A percentile compares a stretch with the other conserved stretches of the same genome.
Conservation (phyloP, 2,888 invertebrate genomes). For the Melolontha melolontha region DNA sequence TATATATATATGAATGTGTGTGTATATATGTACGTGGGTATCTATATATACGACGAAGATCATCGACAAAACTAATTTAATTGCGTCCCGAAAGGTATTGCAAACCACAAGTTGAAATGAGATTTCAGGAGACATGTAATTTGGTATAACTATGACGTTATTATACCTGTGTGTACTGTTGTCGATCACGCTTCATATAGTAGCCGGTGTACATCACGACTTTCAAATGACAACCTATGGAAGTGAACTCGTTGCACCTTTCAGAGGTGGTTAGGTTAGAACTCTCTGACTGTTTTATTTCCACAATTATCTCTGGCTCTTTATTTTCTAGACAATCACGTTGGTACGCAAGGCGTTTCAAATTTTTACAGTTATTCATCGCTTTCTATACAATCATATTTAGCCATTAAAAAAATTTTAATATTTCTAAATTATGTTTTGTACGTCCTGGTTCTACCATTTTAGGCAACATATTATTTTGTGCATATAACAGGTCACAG, state of each 20-base stretch:
- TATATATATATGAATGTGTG: too few species aligned
- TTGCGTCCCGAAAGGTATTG: slow-evolving; percentile 53
- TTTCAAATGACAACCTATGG: slow-evolving; percentile 57
- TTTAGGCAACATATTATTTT: too few species aligned
- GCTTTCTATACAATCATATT: too few species aligned
- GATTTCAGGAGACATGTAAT: slow-evolving; percentile 50
- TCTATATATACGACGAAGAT: slow-evolving; percentile 21
- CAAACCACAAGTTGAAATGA: slow-evolving; percentile 55
- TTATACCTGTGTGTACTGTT: slow-evolving; percentile 51
- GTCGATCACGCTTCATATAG: slow-evolving; percentile 65
- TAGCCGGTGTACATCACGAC: slow-evolving; percentile 65
- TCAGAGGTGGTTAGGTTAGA: slow-evolving; percentile 34
- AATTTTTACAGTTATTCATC: slow-evolving; percentile 26
- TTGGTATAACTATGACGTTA: slow-evolving; percentile 62
- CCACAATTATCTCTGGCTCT: slow-evolving; percentile 60
- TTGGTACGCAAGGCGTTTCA: slow-evolving; percentile 27
- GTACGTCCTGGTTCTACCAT: too few species aligned
- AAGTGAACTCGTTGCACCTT: slow-evolving; percentile 48
- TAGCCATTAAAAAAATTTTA: too few species aligned
- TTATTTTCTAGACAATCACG: slow-evolving; percentile 47
- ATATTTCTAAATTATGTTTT: too few species aligned
- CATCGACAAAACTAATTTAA: slow-evolving; percentile 37
- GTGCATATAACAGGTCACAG: too few species aligned
- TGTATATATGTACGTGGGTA: neutral
- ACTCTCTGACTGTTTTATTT: slow-evolving; percentile 56